Base-by-base conservation (phyloP, 2,888 invertebrate species). In the Cantharis nigra region DNA sequence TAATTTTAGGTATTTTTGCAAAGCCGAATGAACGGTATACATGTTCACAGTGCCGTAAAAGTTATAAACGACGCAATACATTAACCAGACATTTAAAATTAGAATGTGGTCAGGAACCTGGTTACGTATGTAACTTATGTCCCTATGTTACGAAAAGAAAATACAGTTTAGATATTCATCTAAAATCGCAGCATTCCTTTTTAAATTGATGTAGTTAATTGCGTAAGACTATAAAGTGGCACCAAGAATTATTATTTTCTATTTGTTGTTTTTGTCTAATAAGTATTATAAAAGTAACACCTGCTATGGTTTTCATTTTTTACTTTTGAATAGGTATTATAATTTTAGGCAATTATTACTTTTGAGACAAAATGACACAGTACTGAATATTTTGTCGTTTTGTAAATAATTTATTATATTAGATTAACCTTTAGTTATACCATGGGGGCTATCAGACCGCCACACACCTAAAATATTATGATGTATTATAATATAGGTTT, bases 71-170 rank as follows among this genome's bases (percentile, higher is more conserved):
- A 72, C 80, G 78, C 65, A 70, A 73, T 63, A 79, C 77, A 18
- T 73, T 83, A 13, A 79, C 74, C 18, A 76, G 84, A 18, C 85
- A 85, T 75, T 64, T 80, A 69, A 79, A 77, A 70, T 82, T 80
- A 63, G 83, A 84, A 71, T 85, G 85, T 70, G 83, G 83, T 11
- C 80, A 79, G 70, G 77, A 76, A 63, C 81, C 81, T 28, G 62
- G 72, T 3, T 81, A 79, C 65, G 49, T 64, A 16, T 81, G 81
- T 65, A 74, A 70, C 9, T 69, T 49, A 13, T 79, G 79, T 20
- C 13, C 18, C 1, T 75, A 77, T 64, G 30, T 49, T 13, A 70
- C 74, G 11, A 74, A 77, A 67, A 9, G 74, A 30, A 79, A 78
- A 63, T 69, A 33, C 67, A 72, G 70, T 69, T 16, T 79, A 64